Evolutionary conservation across 2,113 vertebrate genomes (phyloP).

Genomic region (Microcebus lehilahytsara): DNA sequence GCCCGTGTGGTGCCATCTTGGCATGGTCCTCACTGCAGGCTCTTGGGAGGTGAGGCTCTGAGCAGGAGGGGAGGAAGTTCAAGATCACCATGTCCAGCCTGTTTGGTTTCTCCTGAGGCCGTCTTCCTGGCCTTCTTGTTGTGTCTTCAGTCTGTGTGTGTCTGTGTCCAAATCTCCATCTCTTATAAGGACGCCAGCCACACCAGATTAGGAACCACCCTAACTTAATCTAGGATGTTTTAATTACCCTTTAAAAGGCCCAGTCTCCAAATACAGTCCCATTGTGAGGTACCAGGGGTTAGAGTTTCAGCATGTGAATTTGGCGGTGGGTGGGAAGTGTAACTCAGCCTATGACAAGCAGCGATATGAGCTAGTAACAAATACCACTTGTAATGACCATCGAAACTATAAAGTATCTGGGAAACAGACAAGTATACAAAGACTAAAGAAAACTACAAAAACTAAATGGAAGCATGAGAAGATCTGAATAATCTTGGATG

Average conservation of each 20-base stretch:
- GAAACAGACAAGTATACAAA: neutral
- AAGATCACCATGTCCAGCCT: neutral
- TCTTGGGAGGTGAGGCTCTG: neutral
- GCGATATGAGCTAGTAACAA: neutral
- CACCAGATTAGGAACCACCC: neutral
- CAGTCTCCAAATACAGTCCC: neutral
- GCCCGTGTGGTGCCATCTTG: no score
- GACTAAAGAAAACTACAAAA: neutral
- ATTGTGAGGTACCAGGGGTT: neutral
- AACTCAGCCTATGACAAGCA: neutral
- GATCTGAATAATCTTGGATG: neutral
- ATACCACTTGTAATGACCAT: neutral
- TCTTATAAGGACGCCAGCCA: neutral
- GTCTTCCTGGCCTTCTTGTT: neutral
- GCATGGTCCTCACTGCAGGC: rapidly evolving
- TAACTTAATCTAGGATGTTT: no score
- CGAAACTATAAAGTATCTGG: neutral
- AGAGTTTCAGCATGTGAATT: neutral
- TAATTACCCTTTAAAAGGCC: neutral
- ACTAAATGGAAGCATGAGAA: neutral
- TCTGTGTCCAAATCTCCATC: neutral
- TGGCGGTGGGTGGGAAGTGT: neutral
- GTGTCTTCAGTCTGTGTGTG: neutral
- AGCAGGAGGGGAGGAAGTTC: neutral
- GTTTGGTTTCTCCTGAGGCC: neutral